Evolutionary conservation across 2,113 vertebrate genomes (phyloP), one percentile per base, ranked within the genome.

Genomic region (Tretioscincus oriximinensis): DNA sequence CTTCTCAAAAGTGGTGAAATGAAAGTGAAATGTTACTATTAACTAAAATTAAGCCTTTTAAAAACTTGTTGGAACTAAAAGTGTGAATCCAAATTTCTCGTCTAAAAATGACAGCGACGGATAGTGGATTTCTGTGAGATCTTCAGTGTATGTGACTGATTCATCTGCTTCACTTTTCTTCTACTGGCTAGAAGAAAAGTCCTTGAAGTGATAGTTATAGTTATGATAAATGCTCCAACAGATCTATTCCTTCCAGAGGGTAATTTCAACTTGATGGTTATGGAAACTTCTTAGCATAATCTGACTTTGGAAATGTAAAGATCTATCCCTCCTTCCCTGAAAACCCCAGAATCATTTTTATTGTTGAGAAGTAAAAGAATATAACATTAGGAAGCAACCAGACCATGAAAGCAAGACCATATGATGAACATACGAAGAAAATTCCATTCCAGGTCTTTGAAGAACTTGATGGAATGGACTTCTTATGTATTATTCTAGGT

Each of bases 401-500:
- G 72, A 18, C 81, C 88, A 89, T 86, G 58, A 63, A 81, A 81
- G 16, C 18, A 58, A 18, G 47, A 77, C 85, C 77, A 84, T 65
- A 81, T 81, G 83, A 89, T 83, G 85, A 87, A 76, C 51, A 45
- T 77, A 31, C 77, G 84, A 73, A 81, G 63, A 77, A 88, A 82
- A 74, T 89, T 83, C 86, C 90, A 87, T 86, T 89, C 76, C 81
- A 68, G 54, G 54, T 70, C 73, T 82, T 77, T 92, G 92, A 88
- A 92, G 87, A 93, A 89, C 45, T 21, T 74, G 77, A 91, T 84
- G 73, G 7, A 47, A 73, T 88, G 83, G 66, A 61, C 77, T 93
- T 91, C 88, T 84, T 85, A 89, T 88, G 77, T 90, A 41, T 90
- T 90, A 85, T 80, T 89, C 83, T 84, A 85, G 66, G 82, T 87